phyloP scores from a whole-genome alignment of 2,113 vertebrate genomes.

The Colaptes auratus region DNA sequence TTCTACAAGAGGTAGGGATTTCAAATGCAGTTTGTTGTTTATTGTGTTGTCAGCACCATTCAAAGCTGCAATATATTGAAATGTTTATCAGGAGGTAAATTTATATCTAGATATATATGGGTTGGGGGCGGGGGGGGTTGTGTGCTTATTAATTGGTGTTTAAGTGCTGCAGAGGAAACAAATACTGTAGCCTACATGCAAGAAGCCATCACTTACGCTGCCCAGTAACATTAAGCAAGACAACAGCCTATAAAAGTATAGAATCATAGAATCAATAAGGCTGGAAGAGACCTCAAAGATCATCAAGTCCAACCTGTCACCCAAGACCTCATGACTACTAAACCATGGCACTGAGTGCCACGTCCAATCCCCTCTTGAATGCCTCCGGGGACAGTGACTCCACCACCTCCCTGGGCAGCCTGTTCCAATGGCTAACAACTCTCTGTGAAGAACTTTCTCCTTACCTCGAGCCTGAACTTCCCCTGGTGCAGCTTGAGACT shows the following conservation, averaged over 20 bases:
- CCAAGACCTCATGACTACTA: too few species aligned
- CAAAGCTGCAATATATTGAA: background rate
- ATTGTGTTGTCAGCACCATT: background rate
- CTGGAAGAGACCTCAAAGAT: too few species aligned
- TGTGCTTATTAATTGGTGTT: constrained; percentile 1
- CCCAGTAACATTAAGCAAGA: background rate
- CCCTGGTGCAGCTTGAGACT: too few species aligned
- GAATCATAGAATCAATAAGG: too few species aligned
- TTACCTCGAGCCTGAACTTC: too few species aligned
- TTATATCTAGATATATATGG: background rate
- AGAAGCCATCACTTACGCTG: background rate
- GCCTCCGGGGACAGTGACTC: too few species aligned
- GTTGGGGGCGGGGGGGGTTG: background rate
- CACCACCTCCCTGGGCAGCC: too few species aligned
- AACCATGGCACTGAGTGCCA: too few species aligned
- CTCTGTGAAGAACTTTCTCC: too few species aligned
- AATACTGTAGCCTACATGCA: background rate
- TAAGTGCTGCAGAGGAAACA: background rate
- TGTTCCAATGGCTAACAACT: too few species aligned
- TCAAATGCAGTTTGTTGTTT: background rate
- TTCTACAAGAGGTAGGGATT: background rate
- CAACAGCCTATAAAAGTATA: background rate
- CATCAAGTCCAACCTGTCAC: too few species aligned
- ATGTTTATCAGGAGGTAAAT: background rate
- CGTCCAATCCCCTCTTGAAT: too few species aligned